These are phyloP conservation scores for Drosophila arawakana DNA, from an alignment of 1,140 invertebrate species.

Conservation along the genomic window DNA sequence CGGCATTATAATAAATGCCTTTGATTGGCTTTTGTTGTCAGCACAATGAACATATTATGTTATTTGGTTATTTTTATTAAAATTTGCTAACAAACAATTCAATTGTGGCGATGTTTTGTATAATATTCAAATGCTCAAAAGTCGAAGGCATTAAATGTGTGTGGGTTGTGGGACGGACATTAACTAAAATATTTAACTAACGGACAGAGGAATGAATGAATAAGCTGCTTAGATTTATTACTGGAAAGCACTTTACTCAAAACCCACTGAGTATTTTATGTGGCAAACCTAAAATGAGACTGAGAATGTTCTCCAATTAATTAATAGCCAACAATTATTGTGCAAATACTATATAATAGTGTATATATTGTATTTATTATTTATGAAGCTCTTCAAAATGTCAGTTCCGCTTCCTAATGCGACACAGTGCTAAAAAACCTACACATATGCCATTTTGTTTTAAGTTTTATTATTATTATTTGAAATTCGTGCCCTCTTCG, in stretches of 20 bases:
- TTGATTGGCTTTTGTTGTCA: slow-evolving; percentile 14
- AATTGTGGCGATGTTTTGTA: neutral
- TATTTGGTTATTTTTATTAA: neutral
- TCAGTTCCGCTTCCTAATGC: slow-evolving; percentile 70
- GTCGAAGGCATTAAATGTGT: neutral
- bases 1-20: slow-evolving; percentile 26
- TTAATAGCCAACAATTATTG: slow-evolving; percentile 21
- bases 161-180: neutral
- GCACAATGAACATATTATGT: slow-evolving; percentile 9
- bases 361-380: slow-evolving; percentile 41
- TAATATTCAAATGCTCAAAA: neutral
- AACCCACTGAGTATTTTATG: neutral
- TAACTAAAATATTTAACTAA: neutral
- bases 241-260: neutral
- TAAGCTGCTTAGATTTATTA: neutral
- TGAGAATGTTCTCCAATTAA: slow-evolving; percentile 4
- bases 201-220: neutral
- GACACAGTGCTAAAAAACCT: slow-evolving; percentile 55
- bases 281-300: neutral
- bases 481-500: slow-evolving; percentile 10
- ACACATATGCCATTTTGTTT: slow-evolving; percentile 34
- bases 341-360: slow-evolving; percentile 16
- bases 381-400: slow-evolving; percentile 56
- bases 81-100: slow-evolving; percentile 5
- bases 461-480: slow-evolving; percentile 66